Conservation (phyloP, 1,140 invertebrate species). For the Phthorimaea operculella region DNA sequence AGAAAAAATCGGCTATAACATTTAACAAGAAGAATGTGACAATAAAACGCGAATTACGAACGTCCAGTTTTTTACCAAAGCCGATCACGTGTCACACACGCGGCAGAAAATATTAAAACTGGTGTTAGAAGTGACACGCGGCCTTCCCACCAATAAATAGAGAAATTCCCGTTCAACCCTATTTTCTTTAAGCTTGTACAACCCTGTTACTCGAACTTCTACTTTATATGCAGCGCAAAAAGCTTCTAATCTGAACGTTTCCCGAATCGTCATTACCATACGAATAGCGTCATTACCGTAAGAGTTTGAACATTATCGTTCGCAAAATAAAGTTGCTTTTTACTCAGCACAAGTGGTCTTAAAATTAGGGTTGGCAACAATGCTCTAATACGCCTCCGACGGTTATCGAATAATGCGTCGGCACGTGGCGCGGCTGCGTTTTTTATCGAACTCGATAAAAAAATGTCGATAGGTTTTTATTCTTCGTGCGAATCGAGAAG, state of each 20-base stretch:
- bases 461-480: constrained; percentile 29
- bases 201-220: background rate
- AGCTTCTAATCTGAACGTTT: background rate
- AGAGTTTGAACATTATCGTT: background rate
- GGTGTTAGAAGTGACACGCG: constrained; percentile 66
- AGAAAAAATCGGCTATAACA: constrained; percentile 40
- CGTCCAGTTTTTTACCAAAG: constrained; percentile 65
- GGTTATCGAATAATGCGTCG: constrained; percentile 62
- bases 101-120: constrained; percentile 64
- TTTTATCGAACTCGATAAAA: constrained; percentile 47
- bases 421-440: constrained; percentile 48
- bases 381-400: constrained; percentile 58
- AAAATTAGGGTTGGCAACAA: constrained; percentile 55
- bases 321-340: constrained; percentile 20
- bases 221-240: background rate
- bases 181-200: constrained; percentile 18
- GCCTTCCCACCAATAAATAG: constrained; percentile 66
- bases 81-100: constrained; percentile 44
- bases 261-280: background rate
- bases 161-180: constrained; percentile 50
- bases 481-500: constrained; percentile 56
- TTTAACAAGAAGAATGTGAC: constrained; percentile 54
- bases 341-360: constrained; percentile 8
- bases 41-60: constrained; percentile 62
- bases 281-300: background rate